A percentile compares a stretch with the other conserved stretches of the same genome.
Evolutionary conservation across 2,888 invertebrate species (phyloP).

Genomic region (Elegia similella): DNA sequence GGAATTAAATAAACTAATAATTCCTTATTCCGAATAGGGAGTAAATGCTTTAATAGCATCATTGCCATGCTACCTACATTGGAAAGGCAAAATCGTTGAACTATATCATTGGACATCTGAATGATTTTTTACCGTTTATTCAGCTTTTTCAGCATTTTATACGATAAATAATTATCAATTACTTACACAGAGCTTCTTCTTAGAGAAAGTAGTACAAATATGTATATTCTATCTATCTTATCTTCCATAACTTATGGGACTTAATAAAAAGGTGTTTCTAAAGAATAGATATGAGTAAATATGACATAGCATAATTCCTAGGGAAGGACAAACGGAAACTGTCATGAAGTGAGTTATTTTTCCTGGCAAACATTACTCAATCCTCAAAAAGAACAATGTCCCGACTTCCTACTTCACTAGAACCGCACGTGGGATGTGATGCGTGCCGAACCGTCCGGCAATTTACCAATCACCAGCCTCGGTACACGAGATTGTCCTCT

Average conservation of each 20-base stretch:
- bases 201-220: too few relatives aligned
- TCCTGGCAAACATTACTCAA: conserved; percentile 10
- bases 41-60: conserved; percentile 14
- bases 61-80: background rate
- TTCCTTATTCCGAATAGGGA: conserved; percentile 24
- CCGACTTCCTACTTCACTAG: conserved; percentile 20
- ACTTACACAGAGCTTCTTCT: too few relatives aligned
- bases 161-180: too few relatives aligned
- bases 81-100: too few relatives aligned
- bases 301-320: background rate
- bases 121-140: too few relatives aligned
- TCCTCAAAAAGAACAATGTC: conserved; percentile 21
- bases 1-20: conserved; percentile 37
- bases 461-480: conserved; percentile 65
- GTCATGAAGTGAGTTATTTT: conserved; percentile 9
- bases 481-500: conserved; percentile 45
- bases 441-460: conserved; percentile 65
- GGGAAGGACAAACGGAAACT: background rate
- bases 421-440: conserved; percentile 52
- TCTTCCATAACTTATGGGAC: too few relatives aligned
- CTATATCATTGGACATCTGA: too few relatives aligned
- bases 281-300: too few relatives aligned
- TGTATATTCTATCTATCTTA: too few relatives aligned
- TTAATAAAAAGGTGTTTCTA: too few relatives aligned
- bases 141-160: too few relatives aligned